These are phyloP conservation scores for Seriola dumerili DNA, from an alignment of 2,113 vertebrate genomes.

Conservation along the genomic window DNA sequence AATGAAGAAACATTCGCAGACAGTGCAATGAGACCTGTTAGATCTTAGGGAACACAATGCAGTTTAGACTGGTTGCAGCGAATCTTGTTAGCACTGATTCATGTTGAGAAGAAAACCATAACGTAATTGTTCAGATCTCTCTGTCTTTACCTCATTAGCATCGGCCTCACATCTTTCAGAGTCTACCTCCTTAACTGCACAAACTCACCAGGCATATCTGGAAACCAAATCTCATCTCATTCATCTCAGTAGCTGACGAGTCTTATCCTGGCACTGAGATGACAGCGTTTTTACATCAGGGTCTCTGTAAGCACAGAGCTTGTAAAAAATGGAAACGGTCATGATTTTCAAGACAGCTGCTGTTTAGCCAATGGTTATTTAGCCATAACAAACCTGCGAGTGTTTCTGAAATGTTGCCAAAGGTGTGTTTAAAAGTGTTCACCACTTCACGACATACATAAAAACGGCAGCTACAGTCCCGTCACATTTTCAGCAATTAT, in stretches of 20 bases:
- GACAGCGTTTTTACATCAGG: neutral
- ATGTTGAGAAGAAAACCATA: neutral
- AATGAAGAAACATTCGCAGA: constrained; percentile 39
- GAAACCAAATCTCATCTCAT: neutral
- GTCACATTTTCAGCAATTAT: no score
- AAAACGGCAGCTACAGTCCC: neutral
- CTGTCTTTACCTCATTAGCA: constrained; percentile 7
- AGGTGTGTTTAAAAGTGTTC: neutral
- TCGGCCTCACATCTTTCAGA: neutral
- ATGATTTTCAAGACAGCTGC: constrained; percentile 1
- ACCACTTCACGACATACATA: neutral
- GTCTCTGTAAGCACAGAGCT: neutral
- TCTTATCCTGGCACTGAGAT: neutral
- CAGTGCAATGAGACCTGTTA: constrained; percentile 17
- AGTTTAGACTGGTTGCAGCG: neutral
- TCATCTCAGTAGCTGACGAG: neutral
- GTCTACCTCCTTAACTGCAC: neutral
- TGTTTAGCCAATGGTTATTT: constrained; percentile 1
- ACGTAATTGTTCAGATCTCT: constrained; percentile 4
- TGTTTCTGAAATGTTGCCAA: neutral
- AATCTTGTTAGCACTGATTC: constrained; percentile 28
- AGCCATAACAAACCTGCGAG: constrained; percentile 2
- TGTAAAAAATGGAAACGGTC: neutral
- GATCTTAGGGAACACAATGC: constrained; percentile 16
- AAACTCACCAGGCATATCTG: neutral